Conservation (phyloP, 1,140 invertebrate genomes). For the Holotrichia oblita region DNA sequence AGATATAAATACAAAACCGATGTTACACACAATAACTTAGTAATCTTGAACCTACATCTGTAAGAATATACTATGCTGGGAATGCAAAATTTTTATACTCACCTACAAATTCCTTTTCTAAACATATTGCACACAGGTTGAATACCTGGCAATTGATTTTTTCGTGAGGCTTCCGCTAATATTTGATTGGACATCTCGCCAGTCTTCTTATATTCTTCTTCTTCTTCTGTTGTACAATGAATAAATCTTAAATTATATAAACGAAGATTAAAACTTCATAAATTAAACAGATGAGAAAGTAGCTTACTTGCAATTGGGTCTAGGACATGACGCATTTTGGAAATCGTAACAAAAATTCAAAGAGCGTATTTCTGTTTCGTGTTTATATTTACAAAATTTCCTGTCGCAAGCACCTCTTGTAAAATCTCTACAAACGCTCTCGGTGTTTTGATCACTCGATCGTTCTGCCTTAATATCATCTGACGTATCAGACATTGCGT, state of each 20-base stretch:
- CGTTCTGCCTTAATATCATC: conserved; percentile 53
- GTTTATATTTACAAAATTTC: conserved; percentile 79
- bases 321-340: conserved; percentile 77
- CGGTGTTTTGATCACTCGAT: conserved; percentile 49
- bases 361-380: conserved; percentile 65
- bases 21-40: not conserved
- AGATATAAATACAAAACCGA: too few relatives aligned
- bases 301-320: conserved; percentile 66
- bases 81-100: conserved; percentile 60
- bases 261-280: not conserved
- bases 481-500: conserved; percentile 57
- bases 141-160: conserved; percentile 60
- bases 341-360: conserved; percentile 86
- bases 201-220: conserved; percentile 75
- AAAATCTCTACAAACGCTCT: conserved; percentile 69
- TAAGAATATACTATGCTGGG: not conserved
- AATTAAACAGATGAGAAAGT: not conserved
- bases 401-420: conserved; percentile 75
- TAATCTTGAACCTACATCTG: too few relatives aligned
- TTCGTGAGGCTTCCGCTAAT: conserved; percentile 60
- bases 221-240: conserved; percentile 80
- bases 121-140: conserved; percentile 81
- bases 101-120: conserved; percentile 77
- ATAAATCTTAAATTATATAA: conserved; percentile 67
- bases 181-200: conserved; percentile 74